Percentiles rank a stretch among this genome's conserved stretches.
Conservation (phyloP, 2,113 vertebrate genomes). For the Pachycephala philippinensis region DNA sequence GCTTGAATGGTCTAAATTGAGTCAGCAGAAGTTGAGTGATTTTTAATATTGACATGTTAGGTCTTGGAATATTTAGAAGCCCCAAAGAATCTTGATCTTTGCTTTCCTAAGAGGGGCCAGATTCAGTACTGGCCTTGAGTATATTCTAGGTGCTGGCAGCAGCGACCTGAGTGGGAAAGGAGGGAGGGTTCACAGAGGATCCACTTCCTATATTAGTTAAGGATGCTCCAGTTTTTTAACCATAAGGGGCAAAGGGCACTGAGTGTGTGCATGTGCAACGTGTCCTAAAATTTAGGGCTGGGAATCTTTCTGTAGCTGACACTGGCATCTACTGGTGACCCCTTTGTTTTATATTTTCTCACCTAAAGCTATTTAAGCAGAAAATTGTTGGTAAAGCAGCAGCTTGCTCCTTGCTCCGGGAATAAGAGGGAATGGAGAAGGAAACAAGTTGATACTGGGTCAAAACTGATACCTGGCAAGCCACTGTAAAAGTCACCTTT, state of each 20-base stretch:
- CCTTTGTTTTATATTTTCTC: conserved; percentile 4
- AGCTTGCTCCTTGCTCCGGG: conserved; percentile 29
- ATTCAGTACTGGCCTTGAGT: neutral
- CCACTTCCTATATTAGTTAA: neutral
- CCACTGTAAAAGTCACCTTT: conserved; percentile 1
- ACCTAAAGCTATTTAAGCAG: neutral
- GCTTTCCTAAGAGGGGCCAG: neutral
- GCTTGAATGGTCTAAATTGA: neutral
- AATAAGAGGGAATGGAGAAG: neutral
- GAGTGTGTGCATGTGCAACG: neutral
- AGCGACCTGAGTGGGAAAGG: neutral
- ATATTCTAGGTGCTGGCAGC: neutral
- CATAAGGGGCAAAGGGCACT: neutral
- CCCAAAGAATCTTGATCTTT: neutral
- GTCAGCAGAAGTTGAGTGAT: neutral
- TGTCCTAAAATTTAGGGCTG: neutral
- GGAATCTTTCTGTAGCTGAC: neutral
- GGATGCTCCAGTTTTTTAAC: neutral
- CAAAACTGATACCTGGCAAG: conserved; percentile 26
- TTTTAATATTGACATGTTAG: neutral
- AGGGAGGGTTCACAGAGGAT: neutral
- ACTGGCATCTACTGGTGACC: neutral
- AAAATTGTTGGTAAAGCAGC: neutral
- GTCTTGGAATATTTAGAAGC: neutral
- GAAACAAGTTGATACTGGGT: conserved; percentile 26